Evolutionary conservation across 2,888 invertebrate genomes (phyloP).

Genomic region (Poecilobothrus nobilitatus): DNA sequence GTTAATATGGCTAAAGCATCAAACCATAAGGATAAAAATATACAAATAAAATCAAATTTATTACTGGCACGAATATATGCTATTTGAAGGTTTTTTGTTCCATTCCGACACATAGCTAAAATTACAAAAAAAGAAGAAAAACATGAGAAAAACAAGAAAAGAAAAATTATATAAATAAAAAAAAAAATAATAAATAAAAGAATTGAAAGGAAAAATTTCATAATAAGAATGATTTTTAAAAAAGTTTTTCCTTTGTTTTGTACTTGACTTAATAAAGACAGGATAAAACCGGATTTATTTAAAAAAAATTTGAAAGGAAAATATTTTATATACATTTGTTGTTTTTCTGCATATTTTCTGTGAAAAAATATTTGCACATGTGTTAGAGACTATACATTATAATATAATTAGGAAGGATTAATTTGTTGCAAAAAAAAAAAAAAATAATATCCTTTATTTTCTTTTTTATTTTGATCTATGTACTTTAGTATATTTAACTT

Average conservation of each 20-base stretch:
- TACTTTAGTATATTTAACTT: no score
- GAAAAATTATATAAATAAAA: neutral
- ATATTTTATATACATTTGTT: neutral
- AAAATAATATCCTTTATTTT: no score
- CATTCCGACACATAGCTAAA: constrained; percentile 40
- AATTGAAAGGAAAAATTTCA: neutral
- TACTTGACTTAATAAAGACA: neutral
- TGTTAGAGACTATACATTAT: no score
- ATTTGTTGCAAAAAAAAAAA: no score
- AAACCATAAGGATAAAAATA: constrained; percentile 49
- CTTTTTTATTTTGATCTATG: no score
- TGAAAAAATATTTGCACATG: no score
- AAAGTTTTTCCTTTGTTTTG: neutral
- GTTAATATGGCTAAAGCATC: constrained; percentile 48
- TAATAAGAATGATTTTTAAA: neutral
- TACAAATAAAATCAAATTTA: constrained; percentile 42
- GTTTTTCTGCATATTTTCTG: neutral
- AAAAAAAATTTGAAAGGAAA: neutral
- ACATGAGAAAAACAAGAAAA: neutral
- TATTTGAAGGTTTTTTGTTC: constrained; percentile 40
- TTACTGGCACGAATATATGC: constrained; percentile 44
- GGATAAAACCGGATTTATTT: neutral
- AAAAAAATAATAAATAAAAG: neutral
- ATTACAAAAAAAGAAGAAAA: constrained; percentile 12
- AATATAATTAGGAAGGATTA: no score